Evolutionary conservation across 1,140 invertebrate species (phyloP).

Genomic region (Nephila pilipes): DNA sequence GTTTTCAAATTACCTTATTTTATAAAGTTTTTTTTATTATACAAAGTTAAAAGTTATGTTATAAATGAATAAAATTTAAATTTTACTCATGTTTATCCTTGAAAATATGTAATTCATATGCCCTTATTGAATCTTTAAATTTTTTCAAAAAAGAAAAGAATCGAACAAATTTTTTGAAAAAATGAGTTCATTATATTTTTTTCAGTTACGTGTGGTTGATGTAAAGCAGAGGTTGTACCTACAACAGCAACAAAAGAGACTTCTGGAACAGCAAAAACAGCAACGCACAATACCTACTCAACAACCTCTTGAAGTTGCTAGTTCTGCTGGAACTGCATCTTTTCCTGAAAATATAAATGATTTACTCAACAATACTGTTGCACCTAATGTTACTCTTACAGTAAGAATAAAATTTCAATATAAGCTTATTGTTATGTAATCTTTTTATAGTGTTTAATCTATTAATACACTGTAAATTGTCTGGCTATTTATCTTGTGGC

Average conservation of each 20-base stretch:
- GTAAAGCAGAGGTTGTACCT: constrained; percentile 72
- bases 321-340: constrained; percentile 83
- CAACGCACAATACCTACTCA: constrained; percentile 86
- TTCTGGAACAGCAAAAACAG: constrained; percentile 83
- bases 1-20: too few relatives aligned
- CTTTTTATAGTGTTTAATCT: too few relatives aligned
- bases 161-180: neutral
- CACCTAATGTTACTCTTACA: constrained; percentile 89
- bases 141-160: too few relatives aligned
- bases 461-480: too few relatives aligned
- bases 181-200: neutral
- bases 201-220: neutral
- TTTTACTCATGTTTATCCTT: too few relatives aligned
- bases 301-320: constrained; percentile 83
- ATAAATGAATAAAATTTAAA: too few relatives aligned
- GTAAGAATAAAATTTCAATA: constrained; percentile 79
- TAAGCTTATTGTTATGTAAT: too few relatives aligned
- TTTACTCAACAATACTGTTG: constrained; percentile 89
- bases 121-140: too few relatives aligned
- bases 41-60: too few relatives aligned
- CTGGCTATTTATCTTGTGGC: too few relatives aligned
- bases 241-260: constrained; percentile 86
- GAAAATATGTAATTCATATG: too few relatives aligned
- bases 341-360: constrained; percentile 88
- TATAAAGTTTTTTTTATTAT: too few relatives aligned